Percentiles rank a stretch among this genome's conserved stretches.
Evolutionary conservation across 2,888 invertebrate genomes (phyloP).

Genomic region (Euzetes globulus): DNA sequence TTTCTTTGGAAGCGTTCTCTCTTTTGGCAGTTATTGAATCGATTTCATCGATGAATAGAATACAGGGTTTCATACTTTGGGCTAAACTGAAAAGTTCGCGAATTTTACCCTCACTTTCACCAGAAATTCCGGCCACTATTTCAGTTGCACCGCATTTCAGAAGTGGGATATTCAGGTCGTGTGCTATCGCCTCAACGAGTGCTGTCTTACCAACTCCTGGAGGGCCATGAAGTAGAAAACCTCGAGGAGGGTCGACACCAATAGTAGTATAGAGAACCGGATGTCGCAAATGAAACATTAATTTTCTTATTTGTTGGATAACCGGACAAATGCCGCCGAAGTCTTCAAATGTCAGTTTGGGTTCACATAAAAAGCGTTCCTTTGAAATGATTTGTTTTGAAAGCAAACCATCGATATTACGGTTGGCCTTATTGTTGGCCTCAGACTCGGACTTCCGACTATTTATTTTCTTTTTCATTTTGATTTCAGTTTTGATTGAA

Average conservation of each 20-base stretch:
- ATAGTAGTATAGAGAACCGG: slow-evolving; percentile 77
- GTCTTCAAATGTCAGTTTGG: slow-evolving; percentile 58
- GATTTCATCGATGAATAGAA: slow-evolving; percentile 91
- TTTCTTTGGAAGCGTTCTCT: slow-evolving; percentile 81
- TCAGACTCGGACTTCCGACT: not conserved
- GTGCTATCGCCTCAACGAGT: slow-evolving; percentile 51
- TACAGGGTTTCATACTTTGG: slow-evolving; percentile 62
- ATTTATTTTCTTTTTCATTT: not conserved
- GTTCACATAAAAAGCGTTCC: slow-evolving; percentile 42
- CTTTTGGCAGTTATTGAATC: slow-evolving; percentile 90
- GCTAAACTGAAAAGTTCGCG: slow-evolving; percentile 84
- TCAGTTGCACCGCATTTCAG: slow-evolving; percentile 85
- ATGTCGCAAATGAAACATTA: slow-evolving; percentile 76
- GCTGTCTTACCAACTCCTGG: slow-evolving; percentile 76
- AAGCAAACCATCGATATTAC: slow-evolving; percentile 28
- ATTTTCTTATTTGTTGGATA: slow-evolving; percentile 59
- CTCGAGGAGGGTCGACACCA: slow-evolving; percentile 78
- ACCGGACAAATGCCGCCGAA: slow-evolving; percentile 70
- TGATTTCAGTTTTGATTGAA: not conserved
- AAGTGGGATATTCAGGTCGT: slow-evolving; percentile 75
- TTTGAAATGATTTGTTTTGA: slow-evolving; percentile 31
- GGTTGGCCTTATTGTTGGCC: not conserved
- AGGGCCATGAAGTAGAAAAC: slow-evolving; percentile 87
- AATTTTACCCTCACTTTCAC: slow-evolving; percentile 75
- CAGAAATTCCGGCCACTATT: slow-evolving; percentile 85